These are phyloP conservation scores for Drosophila tsacasi DNA, from an alignment of 1,140 invertebrate species.

Conservation along the genomic window DNA sequence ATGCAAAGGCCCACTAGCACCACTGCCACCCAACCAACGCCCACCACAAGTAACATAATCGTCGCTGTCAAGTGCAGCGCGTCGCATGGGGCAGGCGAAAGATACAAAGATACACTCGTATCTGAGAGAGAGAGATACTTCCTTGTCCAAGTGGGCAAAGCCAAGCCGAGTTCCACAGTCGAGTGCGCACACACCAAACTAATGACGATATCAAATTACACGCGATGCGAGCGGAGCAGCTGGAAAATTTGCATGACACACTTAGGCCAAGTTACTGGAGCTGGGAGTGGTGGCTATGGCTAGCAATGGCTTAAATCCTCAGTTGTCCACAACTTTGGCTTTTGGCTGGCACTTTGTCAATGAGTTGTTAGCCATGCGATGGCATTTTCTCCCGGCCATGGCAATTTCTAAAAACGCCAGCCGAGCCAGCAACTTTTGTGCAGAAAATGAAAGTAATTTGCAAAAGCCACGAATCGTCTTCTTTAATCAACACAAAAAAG, in stretches of 20 bases:
- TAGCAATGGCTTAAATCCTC: constrained; percentile 50
- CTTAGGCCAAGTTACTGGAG: constrained; percentile 47
- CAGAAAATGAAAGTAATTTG: constrained; percentile 80
- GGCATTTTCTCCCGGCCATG: constrained; percentile 62
- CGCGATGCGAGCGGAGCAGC: constrained; percentile 25
- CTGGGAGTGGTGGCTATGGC: constrained; percentile 30
- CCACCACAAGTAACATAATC: constrained; percentile 75
- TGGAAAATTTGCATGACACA: constrained; percentile 77
- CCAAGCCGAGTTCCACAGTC: constrained; percentile 57
- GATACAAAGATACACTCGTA: constrained; percentile 52
- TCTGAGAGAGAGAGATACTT: constrained; percentile 59
- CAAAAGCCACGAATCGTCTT: constrained; percentile 69
- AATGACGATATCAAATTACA: constrained; percentile 82
- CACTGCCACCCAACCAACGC: not conserved
- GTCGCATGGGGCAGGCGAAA: constrained; percentile 56
- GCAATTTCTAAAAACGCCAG: constrained; percentile 63
- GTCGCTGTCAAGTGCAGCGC: constrained; percentile 76
- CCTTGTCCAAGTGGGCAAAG: constrained; percentile 66
- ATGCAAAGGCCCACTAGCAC: constrained; percentile 48
- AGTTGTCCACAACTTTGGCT: constrained; percentile 64
- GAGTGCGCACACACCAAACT: constrained; percentile 76
- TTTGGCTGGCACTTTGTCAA: constrained; percentile 62
- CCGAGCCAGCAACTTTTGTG: constrained; percentile 48
- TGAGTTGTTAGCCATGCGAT: constrained; percentile 66
- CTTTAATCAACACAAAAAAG: constrained; percentile 62